Evolutionary conservation across 2,113 vertebrate species (phyloP).

Genomic region (Tiliqua scincoides): DNA sequence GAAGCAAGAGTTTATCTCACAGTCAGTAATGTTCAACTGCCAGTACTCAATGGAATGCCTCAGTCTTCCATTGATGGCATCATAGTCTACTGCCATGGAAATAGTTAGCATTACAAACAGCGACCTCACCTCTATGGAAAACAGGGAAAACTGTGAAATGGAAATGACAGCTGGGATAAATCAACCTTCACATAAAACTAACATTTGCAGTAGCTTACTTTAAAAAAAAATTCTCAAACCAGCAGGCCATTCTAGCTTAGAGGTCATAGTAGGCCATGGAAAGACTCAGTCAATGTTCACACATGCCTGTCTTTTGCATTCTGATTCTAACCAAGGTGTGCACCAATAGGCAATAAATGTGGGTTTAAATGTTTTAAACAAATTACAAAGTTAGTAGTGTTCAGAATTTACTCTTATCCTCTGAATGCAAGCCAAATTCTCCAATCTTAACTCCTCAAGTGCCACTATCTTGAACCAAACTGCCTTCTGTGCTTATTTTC

Average conservation of each 20-base stretch:
- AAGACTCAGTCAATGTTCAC: neutral
- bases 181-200: constrained; percentile 17
- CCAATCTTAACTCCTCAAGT: neutral
- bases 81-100: constrained; percentile 76
- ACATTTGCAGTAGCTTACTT: constrained; percentile 7
- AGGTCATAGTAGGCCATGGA: neutral
- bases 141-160: constrained; percentile 56
- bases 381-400: neutral
- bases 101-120: constrained; percentile 70
- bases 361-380: no score
- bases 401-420: neutral
- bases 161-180: constrained; percentile 46
- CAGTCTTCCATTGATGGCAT: constrained; percentile 71
- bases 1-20: constrained; percentile 66
- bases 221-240: neutral
- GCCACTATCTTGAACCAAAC: neutral
- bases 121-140: constrained; percentile 65
- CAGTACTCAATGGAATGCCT: constrained; percentile 63
- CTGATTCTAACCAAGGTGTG: neutral
- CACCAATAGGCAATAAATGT: no score
- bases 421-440: neutral
- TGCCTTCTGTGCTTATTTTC: neutral
- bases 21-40: constrained; percentile 73
- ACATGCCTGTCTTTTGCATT: neutral
- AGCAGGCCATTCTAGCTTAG: neutral